Evolutionary conservation across 1,140 invertebrate species (phyloP), one percentile per base, ranked within the genome.

Genomic region (Drosophila prosaltans): DNA sequence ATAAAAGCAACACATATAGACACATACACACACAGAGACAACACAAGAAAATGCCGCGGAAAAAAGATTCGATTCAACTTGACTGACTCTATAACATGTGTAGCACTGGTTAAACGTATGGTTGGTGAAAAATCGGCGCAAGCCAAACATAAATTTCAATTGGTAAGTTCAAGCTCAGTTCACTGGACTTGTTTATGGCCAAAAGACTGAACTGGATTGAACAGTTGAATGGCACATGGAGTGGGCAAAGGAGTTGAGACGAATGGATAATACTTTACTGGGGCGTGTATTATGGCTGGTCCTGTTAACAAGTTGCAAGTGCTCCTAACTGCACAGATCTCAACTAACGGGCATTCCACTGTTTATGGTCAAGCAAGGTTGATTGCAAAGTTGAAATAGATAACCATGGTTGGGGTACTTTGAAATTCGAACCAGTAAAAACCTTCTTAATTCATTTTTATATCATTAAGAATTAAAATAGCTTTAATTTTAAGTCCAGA

Each of bases 61-160:
- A 39, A 59, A 11, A 11, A 39, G 57, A 59, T 39, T 59, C 45
- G 45, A 51, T 26, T 26, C 45, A 26, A 51, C 45, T 51, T 24
- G 45, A 51, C 45, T 21, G 45, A 48, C 57, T 40, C 57, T 39
- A 39, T 71, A 80, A 81, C 76, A 78, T 79, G 80, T 79, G 81
- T 82, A 74, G 76, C 82, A 81, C 67, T 78, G 69, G 81, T 82
- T 36, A 36, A 80, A 80, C 80, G 81, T 68, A 80, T 77, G 69
- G 73, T 67, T 80, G 32, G 74, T 51, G 66, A 70, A 85, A 81
- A 85, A 84, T 76, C 79, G 75, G 69, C 67, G 72, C 80, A 83
- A 77, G 83, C 80, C 80, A 77, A 80, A 85, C 82, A 86, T 86
- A 86, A 86, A 85, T 85, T 86, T 79, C 60, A 59, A 78, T 82